Base-by-base conservation (phyloP, 2,888 invertebrate species). In the Thymelicus sylvestris region DNA sequence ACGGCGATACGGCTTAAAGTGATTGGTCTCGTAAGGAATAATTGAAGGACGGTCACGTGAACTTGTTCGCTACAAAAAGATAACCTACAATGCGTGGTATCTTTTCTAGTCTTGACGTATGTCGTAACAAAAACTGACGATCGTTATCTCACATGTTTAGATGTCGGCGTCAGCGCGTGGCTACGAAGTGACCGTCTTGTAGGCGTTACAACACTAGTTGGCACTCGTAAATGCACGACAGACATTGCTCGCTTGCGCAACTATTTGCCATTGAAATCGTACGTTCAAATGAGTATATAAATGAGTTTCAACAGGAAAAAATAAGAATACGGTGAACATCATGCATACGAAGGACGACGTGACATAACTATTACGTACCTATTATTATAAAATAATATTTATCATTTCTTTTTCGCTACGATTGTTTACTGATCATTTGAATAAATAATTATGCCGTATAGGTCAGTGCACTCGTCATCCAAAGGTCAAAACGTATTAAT, bases 211-310 rank as follows among this genome's bases (percentile, higher is more conserved):
- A 59, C 61, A 70, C 70, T 70, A 70, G 65, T 70, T 70, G 70
- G 70, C 70, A 70, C 44, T 70, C 39, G 64, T 64, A 59, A 65
- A 65, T n/a, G 64, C 50, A 68, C 60, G 50, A 65, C 70, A 60
- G 70, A 60, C 65, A 70, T 60, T 70, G 70, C 70, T 50, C 60
- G 10, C 38, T 70, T 70, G 65, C 70, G 70, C 70, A 70, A 70
- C 50, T 31, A 60, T 52, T 12, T 70, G 70, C 65, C 59, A 70
- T 70, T 65, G 59, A 70, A 70, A 70, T 44, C 3, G 69, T 65
- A 39, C 63, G 47, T 48, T 65, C 50, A 31, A 31, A 41, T 50
- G 19, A 48, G 52, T 41, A 59, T 60, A 64, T 31, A 38, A 50
- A 48, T 65, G 64, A 57, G 52, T 68, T 48, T 63, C 47, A 57